Percentiles rank a stretch among this genome's conserved stretches.
Evolutionary conservation across 2,113 vertebrate species (phyloP).

Genomic region (Chaetura pelagica): DNA sequence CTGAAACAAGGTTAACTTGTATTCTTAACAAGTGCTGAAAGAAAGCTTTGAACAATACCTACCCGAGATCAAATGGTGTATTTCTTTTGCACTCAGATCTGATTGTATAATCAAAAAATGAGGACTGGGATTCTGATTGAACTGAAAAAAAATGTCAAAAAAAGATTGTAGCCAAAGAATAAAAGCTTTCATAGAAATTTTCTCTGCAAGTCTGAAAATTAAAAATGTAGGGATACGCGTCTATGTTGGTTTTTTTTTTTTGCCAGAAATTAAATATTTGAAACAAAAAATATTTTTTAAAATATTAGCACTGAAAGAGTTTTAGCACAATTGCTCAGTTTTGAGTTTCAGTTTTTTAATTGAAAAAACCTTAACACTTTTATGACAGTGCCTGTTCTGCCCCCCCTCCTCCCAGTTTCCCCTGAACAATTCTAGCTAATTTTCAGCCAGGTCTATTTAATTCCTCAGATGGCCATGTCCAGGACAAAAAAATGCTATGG

Average conservation of each 20-base stretch:
- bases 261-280: constrained; percentile 21
- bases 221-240: background rate
- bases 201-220: background rate
- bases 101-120: background rate
- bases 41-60: constrained; percentile 24
- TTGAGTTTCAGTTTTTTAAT: background rate
- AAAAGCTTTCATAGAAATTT: background rate
- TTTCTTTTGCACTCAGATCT: constrained; percentile 11
- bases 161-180: background rate
- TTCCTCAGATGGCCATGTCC: background rate
- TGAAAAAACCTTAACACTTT: background rate
- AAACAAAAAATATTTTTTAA: background rate
- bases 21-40: background rate
- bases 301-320: background rate
- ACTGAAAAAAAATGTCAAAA: background rate
- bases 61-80: background rate
- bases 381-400: background rate
- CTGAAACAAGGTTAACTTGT: constrained; percentile 36
- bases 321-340: background rate
- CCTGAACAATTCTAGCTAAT: background rate
- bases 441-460: background rate
- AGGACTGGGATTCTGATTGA: background rate
- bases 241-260: background rate
- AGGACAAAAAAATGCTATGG: background rate
- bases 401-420: background rate